Percentiles rank a stretch among this genome's conserved stretches.
These are phyloP conservation scores for Helicoverpa armigera DNA, from an alignment of 1,140 invertebrate genomes.

Conservation along the genomic window DNA sequence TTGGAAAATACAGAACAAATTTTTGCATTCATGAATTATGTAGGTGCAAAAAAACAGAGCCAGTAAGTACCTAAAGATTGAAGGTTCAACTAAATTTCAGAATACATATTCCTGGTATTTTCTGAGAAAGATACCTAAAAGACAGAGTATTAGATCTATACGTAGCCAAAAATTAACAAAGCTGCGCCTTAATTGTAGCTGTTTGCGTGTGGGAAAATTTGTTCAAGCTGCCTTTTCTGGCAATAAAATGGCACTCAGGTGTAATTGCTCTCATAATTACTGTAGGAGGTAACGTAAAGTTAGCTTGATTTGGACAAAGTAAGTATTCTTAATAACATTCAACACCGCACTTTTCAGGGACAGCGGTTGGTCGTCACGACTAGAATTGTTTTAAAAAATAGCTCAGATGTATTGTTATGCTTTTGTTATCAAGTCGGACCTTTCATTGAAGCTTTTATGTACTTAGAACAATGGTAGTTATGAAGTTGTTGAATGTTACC, in stretches of 20 bases:
- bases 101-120: too few species aligned
- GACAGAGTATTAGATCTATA: too few species aligned
- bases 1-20: too few species aligned
- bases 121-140: too few species aligned
- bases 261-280: conserved; percentile 43
- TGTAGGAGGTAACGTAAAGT: conserved; percentile 32
- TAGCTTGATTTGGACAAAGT: conserved; percentile 30
- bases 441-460: background rate
- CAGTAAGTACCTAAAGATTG: too few species aligned
- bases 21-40: too few species aligned
- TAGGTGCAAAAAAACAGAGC: too few species aligned
- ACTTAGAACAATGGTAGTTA: background rate
- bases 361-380: conserved; percentile 68
- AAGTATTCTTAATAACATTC: conserved; percentile 54
- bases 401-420: background rate
- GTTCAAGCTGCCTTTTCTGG: conserved; percentile 11
- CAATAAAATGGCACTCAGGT: background rate
- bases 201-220: conserved; percentile 13
- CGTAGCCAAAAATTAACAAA: too few species aligned
- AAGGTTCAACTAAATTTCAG: too few species aligned
- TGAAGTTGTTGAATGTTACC: background rate
- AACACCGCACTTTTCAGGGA: conserved; percentile 61
- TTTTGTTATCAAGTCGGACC: background rate
- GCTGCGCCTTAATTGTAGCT: too few species aligned
- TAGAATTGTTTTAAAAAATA: background rate